phyloP scores from a whole-genome alignment of 2,888 invertebrate species.

The Caenorhabditis macrosperma region DNA sequence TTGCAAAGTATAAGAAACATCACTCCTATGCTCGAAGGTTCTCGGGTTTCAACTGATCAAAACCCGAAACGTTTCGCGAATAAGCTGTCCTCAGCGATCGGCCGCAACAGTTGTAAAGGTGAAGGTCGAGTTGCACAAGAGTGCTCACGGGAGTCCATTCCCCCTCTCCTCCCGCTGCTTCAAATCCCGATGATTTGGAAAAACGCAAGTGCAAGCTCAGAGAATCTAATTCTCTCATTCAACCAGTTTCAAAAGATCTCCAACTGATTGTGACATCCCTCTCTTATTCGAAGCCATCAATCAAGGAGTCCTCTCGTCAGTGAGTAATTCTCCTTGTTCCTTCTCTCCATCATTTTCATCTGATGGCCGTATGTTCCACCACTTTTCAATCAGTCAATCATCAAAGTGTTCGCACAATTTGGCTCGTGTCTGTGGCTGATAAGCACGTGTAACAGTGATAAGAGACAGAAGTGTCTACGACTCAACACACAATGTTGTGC shows the following conservation, averaged over 20 bases:
- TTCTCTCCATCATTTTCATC: slow-evolving; percentile 11
- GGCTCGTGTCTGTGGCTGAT: slow-evolving; percentile 22
- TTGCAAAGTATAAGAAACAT: no score
- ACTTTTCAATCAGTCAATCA: slow-evolving; percentile 3
- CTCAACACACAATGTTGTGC: neutral
- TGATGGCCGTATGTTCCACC: neutral
- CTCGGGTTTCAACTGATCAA: neutral
- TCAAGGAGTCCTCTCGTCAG: slow-evolving; percentile 22
- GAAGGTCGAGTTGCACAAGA: slow-evolving; percentile 41
- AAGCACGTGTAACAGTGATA: neutral
- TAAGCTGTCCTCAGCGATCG: neutral
- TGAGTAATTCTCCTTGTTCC: slow-evolving; percentile 52
- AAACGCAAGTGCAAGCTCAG: neutral
- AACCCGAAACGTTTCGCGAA: neutral
- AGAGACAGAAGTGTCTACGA: neutral
- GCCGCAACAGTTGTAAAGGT: slow-evolving; percentile 27
- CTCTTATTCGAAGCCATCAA: slow-evolving; percentile 24
- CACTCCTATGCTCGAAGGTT: no score
- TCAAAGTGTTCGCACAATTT: slow-evolving; percentile 1
- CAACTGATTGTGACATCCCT: neutral
- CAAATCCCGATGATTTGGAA: neutral
- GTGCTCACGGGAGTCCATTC: neutral
- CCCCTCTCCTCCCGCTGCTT: neutral
- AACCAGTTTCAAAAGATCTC: slow-evolving; percentile 13
- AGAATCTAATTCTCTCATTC: neutral